Base-by-base conservation (phyloP, 2,888 invertebrate species). In the Phasia obesa region DNA sequence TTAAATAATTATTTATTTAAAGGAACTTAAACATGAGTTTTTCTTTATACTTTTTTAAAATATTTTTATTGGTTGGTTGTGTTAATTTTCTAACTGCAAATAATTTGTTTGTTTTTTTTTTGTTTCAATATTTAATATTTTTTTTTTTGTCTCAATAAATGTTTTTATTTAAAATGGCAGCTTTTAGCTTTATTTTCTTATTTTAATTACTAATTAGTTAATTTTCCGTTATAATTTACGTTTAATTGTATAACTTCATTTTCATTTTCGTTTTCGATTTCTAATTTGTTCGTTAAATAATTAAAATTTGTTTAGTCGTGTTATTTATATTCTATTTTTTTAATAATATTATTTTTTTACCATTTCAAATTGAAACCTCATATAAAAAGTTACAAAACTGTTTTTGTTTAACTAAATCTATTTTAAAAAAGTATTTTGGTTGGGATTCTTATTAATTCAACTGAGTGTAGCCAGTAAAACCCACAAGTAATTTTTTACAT, bases 1-100 rank as follows among this genome's bases (percentile, higher is more conserved):
- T 42, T 65, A 51, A 65, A 67, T 74, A 60, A 38, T 77, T 77
- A 49, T 78, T 70, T 78, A 75, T 83, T 75, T 83, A 83, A 79
- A 83, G 83, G 83, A 83, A 83, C 83, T 79, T 83, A 83, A 83
- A 83, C 71, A 79, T 83, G 83, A 83, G 79, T 83, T 81, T 75
- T 67, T 77, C 64, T 44, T 59, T 35, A 62, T 65, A 70, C 38
- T 60, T 83, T 44, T 73, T 76, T 64, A 69, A 78, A 82, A 78
- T 78, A 55, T 64, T 38, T 55, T 25, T 82, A 64, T 55, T 62
- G 38, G 38, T 77, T 57, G 35, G 35, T 35, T 57, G 19, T 74
- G 42, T 76, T 69, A 19, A 17, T 21, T 64, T 47, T 75, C 67
- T 25, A 84, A 65, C 64, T 62, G 67, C 73, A 71, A 74, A 74